A percentile compares a stretch with the other conserved stretches of the same genome.
These are phyloP conservation scores for Ctenochaetus hawaiiensis DNA, from an alignment of 2,797 vertebrate species.

Conservation along the genomic window DNA sequence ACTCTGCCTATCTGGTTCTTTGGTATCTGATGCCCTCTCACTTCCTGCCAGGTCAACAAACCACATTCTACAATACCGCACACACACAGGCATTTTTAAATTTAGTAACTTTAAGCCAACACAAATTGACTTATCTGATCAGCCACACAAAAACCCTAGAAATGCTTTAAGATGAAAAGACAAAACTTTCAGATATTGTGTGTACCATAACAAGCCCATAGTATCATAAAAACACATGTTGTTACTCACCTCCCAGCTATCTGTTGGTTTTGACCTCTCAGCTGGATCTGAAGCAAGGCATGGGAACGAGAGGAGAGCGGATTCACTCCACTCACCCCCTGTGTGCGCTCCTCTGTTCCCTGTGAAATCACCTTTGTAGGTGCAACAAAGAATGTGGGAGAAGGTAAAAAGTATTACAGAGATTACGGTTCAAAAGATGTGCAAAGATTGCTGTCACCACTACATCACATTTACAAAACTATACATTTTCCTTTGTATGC, in stretches of 20 bases:
- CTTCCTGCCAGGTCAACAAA: slow-evolving; percentile 96
- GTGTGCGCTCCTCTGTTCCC: slow-evolving; percentile 90
- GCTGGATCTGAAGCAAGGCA: slow-evolving; percentile 94
- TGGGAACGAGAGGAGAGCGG: slow-evolving; percentile 93
- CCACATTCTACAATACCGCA: slow-evolving; percentile 87
- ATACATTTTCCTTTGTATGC: no score
- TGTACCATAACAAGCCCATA: background rate
- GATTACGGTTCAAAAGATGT: background rate
- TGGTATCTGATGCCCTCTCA: slow-evolving; percentile 92
- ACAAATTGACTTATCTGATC: background rate
- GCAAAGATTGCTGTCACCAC: no score
- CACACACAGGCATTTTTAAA: slow-evolving; percentile 21
- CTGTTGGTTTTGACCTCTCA: slow-evolving; percentile 85
- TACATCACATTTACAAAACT: no score
- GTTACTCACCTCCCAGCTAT: slow-evolving; percentile 87
- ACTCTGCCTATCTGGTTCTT: slow-evolving; percentile 88
- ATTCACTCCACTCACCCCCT: slow-evolving; percentile 91
- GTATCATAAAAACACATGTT: slow-evolving; percentile 3
- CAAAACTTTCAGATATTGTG: background rate
- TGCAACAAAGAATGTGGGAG: background rate
- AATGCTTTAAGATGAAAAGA: background rate
- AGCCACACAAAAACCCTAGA: background rate
- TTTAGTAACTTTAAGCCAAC: slow-evolving; percentile 8
- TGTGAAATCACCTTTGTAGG: slow-evolving; percentile 87
- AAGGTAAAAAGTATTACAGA: slow-evolving; percentile 16